Conservation (phyloP, 37 sponge, comb jelly and placozoan genomes). For the Diacarnus erythraeanus region DNA sequence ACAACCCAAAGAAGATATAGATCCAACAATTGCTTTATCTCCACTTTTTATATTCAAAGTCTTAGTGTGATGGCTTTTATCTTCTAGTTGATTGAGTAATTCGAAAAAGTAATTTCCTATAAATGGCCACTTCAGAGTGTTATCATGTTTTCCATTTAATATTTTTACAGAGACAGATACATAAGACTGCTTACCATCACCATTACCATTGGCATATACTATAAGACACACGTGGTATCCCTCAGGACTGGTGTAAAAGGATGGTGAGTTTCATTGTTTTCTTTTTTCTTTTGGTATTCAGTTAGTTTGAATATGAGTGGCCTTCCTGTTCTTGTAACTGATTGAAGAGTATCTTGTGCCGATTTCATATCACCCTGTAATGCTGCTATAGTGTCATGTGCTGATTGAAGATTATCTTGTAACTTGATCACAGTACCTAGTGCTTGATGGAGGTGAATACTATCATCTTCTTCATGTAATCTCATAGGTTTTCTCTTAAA, state of each 20-base stretch:
- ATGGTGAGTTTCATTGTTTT: neutral
- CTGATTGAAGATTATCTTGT: neutral
- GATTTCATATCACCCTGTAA: neutral
- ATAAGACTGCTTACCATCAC: neutral
- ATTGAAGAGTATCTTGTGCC: neutral
- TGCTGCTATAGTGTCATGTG: neutral
- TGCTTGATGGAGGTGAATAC: neutral
- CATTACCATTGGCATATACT: slow-evolving; percentile 24
- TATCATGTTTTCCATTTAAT: slow-evolving; percentile 29
- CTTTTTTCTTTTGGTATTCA: neutral
- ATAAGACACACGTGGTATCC: slow-evolving; percentile 38
- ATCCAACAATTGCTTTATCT: neutral
- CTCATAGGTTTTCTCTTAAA: neutral
- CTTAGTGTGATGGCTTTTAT: slow-evolving; percentile 10
- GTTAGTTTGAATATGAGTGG: neutral
- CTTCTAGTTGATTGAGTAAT: neutral
- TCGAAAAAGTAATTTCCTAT: neutral
- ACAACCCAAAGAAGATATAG: neutral
- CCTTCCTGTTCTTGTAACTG: neutral
- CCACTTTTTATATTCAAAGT: neutral
- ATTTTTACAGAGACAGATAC: slow-evolving; percentile 16
- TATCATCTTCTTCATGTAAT: slow-evolving; percentile 17
- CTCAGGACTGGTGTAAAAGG: slow-evolving; percentile 11
- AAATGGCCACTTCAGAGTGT: slow-evolving; percentile 9
- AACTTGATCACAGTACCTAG: neutral